Evolutionary conservation across 2,797 vertebrate genomes (phyloP).

Genomic region (Microctenopoma steveboyesi): DNA sequence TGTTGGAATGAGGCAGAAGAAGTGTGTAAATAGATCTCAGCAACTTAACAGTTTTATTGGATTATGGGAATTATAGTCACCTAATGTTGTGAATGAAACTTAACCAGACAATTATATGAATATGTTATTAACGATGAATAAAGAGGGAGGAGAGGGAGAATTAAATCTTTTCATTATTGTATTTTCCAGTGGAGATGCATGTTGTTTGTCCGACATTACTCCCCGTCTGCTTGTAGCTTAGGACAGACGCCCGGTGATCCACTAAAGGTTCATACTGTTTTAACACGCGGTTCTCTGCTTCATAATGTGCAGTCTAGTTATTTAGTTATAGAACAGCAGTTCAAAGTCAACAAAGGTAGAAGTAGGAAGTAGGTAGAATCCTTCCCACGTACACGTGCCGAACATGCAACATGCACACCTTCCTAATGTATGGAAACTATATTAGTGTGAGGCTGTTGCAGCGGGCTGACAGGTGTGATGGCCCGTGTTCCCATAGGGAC

Average conservation of each 20-base stretch:
- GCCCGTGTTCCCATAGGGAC: slow-evolving; percentile 24
- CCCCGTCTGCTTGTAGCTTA: slow-evolving; percentile 20
- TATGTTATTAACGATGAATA: too few species aligned
- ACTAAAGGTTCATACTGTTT: slow-evolving; percentile 7
- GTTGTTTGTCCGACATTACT: neutral
- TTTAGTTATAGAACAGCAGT: neutral
- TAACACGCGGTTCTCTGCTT: neutral
- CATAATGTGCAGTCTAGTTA: neutral
- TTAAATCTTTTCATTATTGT: neutral
- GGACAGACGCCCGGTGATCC: slow-evolving; percentile 21
- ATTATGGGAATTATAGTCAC: too few species aligned
- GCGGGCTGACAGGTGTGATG: slow-evolving; percentile 63
- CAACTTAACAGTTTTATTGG: too few species aligned
- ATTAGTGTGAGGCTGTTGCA: slow-evolving; percentile 24
- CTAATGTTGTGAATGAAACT: too few species aligned
- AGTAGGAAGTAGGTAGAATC: neutral
- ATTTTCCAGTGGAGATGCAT: neutral
- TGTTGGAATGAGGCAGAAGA: neutral
- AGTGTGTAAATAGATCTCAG: too few species aligned
- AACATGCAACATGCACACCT: neutral
- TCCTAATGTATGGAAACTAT: slow-evolving; percentile 4
- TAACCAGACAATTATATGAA: too few species aligned
- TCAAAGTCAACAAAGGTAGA: neutral
- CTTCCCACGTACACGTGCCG: slow-evolving; percentile 6
- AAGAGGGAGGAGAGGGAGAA: neutral